phyloP scores from a whole-genome alignment of 2,797 vertebrate species.

The Sebastes iracundus region DNA sequence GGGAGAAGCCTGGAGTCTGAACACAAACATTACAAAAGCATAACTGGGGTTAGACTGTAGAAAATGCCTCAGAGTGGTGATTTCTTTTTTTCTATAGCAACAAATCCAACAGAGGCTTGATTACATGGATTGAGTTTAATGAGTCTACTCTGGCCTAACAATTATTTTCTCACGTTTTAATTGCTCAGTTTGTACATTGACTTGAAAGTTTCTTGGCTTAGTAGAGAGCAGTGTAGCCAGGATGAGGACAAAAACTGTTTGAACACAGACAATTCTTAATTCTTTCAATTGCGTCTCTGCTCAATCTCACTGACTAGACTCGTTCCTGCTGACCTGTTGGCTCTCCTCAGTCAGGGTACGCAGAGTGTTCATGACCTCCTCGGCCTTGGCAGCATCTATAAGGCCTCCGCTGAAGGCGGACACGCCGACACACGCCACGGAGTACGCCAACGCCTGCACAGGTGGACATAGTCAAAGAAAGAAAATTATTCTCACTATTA shows the following conservation, averaged over 20 bases:
- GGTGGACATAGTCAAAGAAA: not conserved
- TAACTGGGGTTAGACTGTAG: not conserved
- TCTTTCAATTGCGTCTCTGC: not conserved
- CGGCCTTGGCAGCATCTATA: conserved; percentile 87
- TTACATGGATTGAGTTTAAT: not conserved
- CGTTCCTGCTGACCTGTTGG: conserved; percentile 87
- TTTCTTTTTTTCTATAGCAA: too few relatives aligned
- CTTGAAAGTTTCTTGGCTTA: too few relatives aligned
- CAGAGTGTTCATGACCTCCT: conserved; percentile 88
- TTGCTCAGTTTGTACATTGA: not conserved
- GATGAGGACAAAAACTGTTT: not conserved
- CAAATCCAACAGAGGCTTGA: not conserved
- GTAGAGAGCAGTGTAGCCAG: not conserved
- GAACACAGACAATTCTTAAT: not conserved
- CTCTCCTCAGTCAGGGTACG: conserved; percentile 87
- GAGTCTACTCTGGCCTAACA: not conserved
- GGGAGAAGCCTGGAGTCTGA: conserved; percentile 91
- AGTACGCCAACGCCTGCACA: conserved; percentile 90
- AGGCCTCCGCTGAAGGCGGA: conserved; percentile 89
- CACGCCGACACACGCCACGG: conserved; percentile 86
- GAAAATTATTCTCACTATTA: not conserved
- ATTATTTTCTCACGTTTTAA: not conserved
- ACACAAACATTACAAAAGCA: not conserved
- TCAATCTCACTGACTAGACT: not conserved
- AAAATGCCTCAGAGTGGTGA: not conserved